Evolutionary conservation across 2,113 vertebrate species (phyloP).

Genomic region (Nothobranchius kuhntae): DNA sequence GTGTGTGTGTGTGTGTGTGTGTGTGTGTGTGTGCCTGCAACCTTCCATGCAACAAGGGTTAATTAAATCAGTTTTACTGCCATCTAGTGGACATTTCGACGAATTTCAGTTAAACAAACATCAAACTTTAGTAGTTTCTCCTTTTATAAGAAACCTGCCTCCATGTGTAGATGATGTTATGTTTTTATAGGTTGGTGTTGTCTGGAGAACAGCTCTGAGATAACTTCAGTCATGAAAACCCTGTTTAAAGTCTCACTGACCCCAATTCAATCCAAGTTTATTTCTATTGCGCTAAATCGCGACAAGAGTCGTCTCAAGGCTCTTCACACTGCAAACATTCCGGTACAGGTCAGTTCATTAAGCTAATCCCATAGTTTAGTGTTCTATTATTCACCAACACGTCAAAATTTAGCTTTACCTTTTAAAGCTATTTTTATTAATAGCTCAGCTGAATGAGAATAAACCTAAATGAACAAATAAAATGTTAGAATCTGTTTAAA

Average conservation of each 20-base stretch:
- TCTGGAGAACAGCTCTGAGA: neutral
- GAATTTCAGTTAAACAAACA: slow-evolving; percentile 4
- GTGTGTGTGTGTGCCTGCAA: neutral
- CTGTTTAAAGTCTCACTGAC: slow-evolving; percentile 17
- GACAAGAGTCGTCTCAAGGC: too few relatives aligned
- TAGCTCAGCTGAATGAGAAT: neutral
- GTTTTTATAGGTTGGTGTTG: slow-evolving; percentile 15
- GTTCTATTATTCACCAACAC: neutral
- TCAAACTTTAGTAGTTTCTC: accelerated
- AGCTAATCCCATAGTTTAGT: neutral
- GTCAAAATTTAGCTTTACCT: neutral
- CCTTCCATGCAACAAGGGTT: neutral
- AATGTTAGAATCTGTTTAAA: too few relatives aligned
- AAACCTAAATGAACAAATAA: neutral
- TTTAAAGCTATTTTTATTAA: neutral
- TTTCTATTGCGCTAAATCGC: too few relatives aligned
- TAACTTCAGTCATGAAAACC: neutral
- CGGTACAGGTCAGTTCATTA: too few relatives aligned
- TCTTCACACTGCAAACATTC: too few relatives aligned
- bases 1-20: too few relatives aligned
- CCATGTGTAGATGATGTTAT: neutral
- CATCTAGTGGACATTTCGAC: slow-evolving; percentile 40
- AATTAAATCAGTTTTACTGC: slow-evolving; percentile 24
- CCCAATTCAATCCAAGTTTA: neutral
- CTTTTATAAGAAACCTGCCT: neutral